Base-by-base conservation (phyloP, 2,113 vertebrate genomes). In the Rallus limicola region DNA sequence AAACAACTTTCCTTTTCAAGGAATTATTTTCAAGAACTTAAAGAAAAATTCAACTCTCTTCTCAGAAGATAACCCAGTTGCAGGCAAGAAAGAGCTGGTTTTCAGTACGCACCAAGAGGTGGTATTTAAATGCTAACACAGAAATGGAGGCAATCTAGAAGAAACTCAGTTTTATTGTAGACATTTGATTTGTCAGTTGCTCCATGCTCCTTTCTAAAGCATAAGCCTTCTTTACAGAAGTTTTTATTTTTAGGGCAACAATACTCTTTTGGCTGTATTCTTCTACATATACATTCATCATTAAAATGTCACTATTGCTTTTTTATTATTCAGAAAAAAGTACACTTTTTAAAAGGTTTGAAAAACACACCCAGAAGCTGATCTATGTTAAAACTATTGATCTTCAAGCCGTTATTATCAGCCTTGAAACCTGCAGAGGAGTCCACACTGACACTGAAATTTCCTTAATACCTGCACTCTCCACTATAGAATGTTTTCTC, bases 121-220 rank as follows among this genome's bases (percentile, higher is more conserved):
- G 28, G 33, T 40, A 63, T 72, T 76, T 53, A 42, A 89, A 92
- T 76, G 44, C 29, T 72, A 83, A 79, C 76, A 67, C 1, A 20
- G 40, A 91, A 90, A 88, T 2, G 3, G 23, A 93, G 11, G 40
- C 40, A 65, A 65, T 62, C 53, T 76, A 59, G 11, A 88, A 84
- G 38, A 84, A 86, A 48, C 8, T 36, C 36, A 4, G 33, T 48
- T 81, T 84, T 68, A 58, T 50, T 76, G 38, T 77, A 65, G 70
- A 59, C 86, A 76, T 26, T 91, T 89, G 67, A 88, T 85, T 91
- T 95, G 68, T 77, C 90, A 88, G 63, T 86, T 94, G 34, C 53
- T 69, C 67, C 20, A 40, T 25, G 28, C 33, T 89, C 26, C 60
- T 86, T 96, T 84, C 82, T 76, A 62, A 76, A 87, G 50, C 12